Conservation (phyloP, 2,888 invertebrate genomes). For the Conistra vaccinii region DNA sequence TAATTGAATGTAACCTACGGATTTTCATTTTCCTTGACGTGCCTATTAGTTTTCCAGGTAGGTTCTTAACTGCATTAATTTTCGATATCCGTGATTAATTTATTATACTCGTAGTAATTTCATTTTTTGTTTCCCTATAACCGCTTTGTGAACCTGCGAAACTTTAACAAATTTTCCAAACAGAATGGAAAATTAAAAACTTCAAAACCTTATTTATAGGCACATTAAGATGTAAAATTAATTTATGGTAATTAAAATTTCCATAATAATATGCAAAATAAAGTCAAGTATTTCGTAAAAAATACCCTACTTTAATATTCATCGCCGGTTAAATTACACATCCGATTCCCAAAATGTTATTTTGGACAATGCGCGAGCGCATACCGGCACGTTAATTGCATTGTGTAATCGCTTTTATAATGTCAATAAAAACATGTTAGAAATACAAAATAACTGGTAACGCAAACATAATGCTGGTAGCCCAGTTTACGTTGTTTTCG, state of each 20-base stretch:
- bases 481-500: conserved; percentile 80
- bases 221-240: conserved; percentile 2
- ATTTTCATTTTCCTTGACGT: conserved; percentile 3
- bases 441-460: conserved; percentile 77
- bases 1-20: not conserved
- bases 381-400: conserved; percentile 70
- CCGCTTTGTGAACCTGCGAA: not conserved
- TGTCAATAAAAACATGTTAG: conserved; percentile 78
- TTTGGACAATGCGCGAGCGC: conserved; percentile 41
- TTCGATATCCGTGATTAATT: too few relatives aligned
- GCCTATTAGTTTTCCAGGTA: not conserved
- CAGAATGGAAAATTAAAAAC: not conserved
- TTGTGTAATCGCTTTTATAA: conserved; percentile 75
- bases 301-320: conserved; percentile 34
- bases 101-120: too few relatives aligned
- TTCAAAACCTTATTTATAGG: not conserved
- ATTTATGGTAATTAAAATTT: conserved; percentile 37
- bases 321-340: conserved; percentile 35
- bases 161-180: not conserved
- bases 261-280: conserved; percentile 7
- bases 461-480: conserved; percentile 73
- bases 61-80: not conserved
- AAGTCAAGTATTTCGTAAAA: conserved; percentile 37
- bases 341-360: conserved; percentile 46
- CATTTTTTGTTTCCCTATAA: too few relatives aligned